phyloP scores from a whole-genome alignment of 2,888 invertebrate species.

The Tanypteryx hageni region DNA sequence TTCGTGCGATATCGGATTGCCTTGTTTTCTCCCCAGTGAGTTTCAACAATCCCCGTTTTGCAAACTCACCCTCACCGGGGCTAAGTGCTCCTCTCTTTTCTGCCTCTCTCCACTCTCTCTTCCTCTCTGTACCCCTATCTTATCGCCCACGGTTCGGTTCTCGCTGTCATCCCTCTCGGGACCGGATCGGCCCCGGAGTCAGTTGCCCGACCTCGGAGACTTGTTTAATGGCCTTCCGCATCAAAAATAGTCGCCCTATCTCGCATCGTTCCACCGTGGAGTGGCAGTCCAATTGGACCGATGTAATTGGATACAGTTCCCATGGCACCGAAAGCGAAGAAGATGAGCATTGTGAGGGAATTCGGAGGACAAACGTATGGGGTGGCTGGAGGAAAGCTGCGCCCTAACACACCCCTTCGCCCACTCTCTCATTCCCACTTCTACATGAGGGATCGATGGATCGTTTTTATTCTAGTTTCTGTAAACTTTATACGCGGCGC shows the following conservation, averaged over 20 bases:
- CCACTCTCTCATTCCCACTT: too few species aligned
- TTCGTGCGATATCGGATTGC: slow-evolving; percentile 4
- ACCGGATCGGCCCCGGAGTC: too few species aligned
- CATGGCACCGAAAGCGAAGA: not conserved
- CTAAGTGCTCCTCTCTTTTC: too few species aligned
- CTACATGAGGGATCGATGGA: not conserved
- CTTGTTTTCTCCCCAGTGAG: not conserved
- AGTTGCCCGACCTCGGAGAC: not conserved
- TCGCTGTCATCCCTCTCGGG: slow-evolving; percentile 15
- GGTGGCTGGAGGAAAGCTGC: not conserved
- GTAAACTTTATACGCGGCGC: slow-evolving; percentile 32
- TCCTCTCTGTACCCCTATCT: not conserved
- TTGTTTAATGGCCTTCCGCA: slow-evolving; percentile 10
- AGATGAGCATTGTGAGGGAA: slow-evolving; percentile 3
- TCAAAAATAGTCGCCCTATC: slow-evolving; percentile 17
- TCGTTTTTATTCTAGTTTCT: slow-evolving; percentile 23
- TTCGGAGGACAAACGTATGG: not conserved
- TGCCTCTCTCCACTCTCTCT: too few species aligned
- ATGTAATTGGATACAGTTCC: slow-evolving; percentile 46
- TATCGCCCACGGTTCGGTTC: slow-evolving; percentile 12
- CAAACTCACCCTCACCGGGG: not conserved
- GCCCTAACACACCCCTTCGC: not conserved
- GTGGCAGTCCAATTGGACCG: slow-evolving; percentile 45
- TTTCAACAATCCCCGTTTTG: not conserved
- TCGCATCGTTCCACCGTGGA: not conserved